Base-by-base conservation (phyloP, 92 coral and sea anemone species). In the Desmophyllum pertusum region DNA sequence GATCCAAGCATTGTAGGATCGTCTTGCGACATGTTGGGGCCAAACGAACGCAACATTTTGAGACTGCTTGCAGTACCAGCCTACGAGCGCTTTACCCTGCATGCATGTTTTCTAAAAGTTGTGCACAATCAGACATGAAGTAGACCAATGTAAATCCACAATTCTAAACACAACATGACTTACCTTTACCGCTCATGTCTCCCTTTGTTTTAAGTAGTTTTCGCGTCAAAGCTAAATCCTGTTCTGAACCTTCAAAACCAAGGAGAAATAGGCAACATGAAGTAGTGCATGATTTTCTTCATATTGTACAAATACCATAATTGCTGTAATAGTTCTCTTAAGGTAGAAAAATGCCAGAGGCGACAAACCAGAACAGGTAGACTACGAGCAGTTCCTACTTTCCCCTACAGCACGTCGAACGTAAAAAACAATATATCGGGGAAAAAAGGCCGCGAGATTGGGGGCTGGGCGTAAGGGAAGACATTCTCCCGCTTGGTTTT, bases 111-210 rank as follows among this genome's bases (percentile, higher is more conserved):
- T n/a, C n/a, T n/a, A n/a, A n/a, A n/a, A n/a, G n/a, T n/a, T n/a
- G n/a, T n/a, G n/a, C n/a, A n/a, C n/a, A n/a, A n/a, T n/a, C n/a
- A n/a, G n/a, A n/a, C n/a, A n/a, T n/a, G n/a, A n/a, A n/a, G n/a
- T n/a, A n/a, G n/a, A n/a, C n/a, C n/a, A n/a, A n/a, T n/a, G n/a
- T n/a, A n/a, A n/a, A n/a, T n/a, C n/a, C n/a, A n/a, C n/a, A n/a
- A n/a, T n/a, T n/a, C n/a, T n/a, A n/a, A 2, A 23, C 8, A 21
- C 19, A 73, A n/a, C 39, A 52, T 38, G 31, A 73, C 78, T 25
- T 73, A 95, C 98, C 98, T 90, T 94, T 96, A 61, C 98, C 98
- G 65, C 94, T 92, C 85, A 94, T 92, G 73, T 88, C 98, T 46
- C 95, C 94, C 74, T 96, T 96, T 19, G 98, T 88, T 82, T 92